Percentiles rank a stretch among this genome's conserved stretches.
phyloP scores from a whole-genome alignment of 2,113 vertebrate genomes.

The Catharus minimus region DNA sequence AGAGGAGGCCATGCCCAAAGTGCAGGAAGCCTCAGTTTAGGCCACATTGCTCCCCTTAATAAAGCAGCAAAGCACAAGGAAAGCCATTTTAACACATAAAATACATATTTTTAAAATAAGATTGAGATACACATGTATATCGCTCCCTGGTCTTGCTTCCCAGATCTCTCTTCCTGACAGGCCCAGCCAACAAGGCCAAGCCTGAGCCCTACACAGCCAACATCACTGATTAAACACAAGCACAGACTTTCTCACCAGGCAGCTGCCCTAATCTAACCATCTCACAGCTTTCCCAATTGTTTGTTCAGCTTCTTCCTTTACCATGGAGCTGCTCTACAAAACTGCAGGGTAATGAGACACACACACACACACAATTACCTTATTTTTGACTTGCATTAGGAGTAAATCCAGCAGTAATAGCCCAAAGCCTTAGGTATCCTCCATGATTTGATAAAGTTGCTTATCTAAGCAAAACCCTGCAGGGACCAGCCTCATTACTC shows the following conservation, averaged over 20 bases:
- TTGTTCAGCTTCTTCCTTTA: constrained; percentile 53
- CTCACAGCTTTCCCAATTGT: neutral
- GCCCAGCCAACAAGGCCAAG: neutral
- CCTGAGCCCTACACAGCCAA: neutral
- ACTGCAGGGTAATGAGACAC: neutral
- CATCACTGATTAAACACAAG: neutral
- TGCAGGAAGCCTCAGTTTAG: neutral
- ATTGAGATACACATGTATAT: neutral
- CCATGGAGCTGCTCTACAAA: neutral
- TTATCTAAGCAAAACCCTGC: neutral
- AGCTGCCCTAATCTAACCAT: neutral
- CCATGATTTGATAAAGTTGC: neutral
- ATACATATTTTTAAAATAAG: neutral
- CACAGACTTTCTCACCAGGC: constrained; percentile 26
- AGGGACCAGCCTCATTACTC: neutral
- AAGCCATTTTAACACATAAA: neutral
- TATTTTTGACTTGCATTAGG: neutral
- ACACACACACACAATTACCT: neutral
- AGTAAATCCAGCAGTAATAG: neutral
- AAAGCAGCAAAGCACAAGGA: neutral
- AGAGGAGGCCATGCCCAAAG: neutral
- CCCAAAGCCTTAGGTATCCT: neutral
- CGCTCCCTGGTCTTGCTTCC: neutral
- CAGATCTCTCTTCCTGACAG: neutral
- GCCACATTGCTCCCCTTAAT: neutral